These are phyloP conservation scores for Pseudomyrmex sp. DNA, from an alignment of 1,140 invertebrate genomes.

Conservation along the genomic window DNA sequence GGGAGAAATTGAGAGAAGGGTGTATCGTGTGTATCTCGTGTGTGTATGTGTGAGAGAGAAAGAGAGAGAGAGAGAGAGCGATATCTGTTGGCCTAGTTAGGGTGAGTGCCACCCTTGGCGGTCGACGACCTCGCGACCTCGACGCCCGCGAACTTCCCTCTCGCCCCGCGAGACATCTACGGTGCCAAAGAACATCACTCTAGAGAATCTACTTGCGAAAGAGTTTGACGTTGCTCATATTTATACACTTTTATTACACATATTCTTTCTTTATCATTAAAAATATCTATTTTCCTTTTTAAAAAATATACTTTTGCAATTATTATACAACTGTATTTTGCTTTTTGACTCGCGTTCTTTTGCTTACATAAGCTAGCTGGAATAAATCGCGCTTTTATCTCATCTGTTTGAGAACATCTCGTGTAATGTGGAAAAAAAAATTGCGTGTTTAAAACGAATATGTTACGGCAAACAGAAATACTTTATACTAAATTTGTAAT, in stretches of 20 bases:
- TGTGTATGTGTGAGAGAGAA: constrained; percentile 22
- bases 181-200: constrained; percentile 21
- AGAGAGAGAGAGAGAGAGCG: constrained; percentile 69
- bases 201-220: background rate
- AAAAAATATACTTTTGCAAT: background rate
- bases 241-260: background rate
- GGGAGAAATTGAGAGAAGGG: constrained; percentile 50
- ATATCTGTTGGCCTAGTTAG: constrained; percentile 81
- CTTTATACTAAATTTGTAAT: constrained; percentile 5
- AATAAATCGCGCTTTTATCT: background rate
- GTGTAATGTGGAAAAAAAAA: background rate
- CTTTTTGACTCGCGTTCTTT: background rate
- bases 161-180: background rate
- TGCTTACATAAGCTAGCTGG: background rate
- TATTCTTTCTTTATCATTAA: background rate
- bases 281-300: background rate
- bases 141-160: constrained; percentile 73
- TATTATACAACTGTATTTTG: background rate
- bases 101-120: constrained; percentile 81
- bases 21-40: constrained; percentile 34
- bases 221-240: background rate
- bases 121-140: constrained; percentile 84
- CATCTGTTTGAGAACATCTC: background rate
- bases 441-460: constrained; percentile 3
- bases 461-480: background rate